Evolutionary conservation across 1,140 invertebrate species (phyloP).

Genomic region (Phthorimaea operculella): DNA sequence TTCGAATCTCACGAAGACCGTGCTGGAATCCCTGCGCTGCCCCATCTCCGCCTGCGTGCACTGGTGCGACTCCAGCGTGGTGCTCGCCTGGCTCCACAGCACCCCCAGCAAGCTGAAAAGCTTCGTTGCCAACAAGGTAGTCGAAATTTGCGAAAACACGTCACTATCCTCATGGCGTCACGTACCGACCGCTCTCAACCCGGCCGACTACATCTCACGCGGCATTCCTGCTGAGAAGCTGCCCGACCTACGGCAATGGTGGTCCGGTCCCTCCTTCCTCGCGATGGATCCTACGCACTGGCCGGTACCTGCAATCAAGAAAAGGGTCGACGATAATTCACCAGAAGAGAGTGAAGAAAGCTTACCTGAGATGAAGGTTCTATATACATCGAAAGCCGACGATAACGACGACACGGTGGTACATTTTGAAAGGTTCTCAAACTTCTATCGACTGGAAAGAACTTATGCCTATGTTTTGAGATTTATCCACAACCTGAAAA

Average conservation of each 20-base stretch:
- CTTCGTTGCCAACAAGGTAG: slow-evolving; percentile 48
- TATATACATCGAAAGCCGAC: background rate
- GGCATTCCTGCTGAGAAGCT: slow-evolving; percentile 10
- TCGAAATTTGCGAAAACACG: slow-evolving; percentile 32
- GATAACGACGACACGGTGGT: background rate
- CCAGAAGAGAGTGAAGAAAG: background rate
- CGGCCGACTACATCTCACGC: slow-evolving; percentile 35
- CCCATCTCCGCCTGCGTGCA: background rate
- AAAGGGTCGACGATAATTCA: background rate
- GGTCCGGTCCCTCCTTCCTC: slow-evolving; percentile 5
- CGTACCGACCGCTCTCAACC: slow-evolving; percentile 31
- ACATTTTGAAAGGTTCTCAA: slow-evolving; percentile 1
- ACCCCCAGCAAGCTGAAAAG: slow-evolving; percentile 28
- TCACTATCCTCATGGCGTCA: slow-evolving; percentile 27
- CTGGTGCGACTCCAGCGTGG: slow-evolving; percentile 23
- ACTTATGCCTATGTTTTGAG: background rate
- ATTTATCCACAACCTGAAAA: background rate
- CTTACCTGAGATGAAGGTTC: slow-evolving; percentile 1
- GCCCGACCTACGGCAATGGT: background rate
- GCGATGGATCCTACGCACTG: background rate
- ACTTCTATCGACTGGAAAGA: background rate
- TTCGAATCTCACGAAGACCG: background rate
- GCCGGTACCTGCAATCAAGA: background rate
- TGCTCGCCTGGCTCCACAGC: slow-evolving; percentile 18
- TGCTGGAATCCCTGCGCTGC: slow-evolving; percentile 7